phyloP scores from a whole-genome alignment of 2,888 invertebrate genomes.

The Drosophila gaucha region DNA sequence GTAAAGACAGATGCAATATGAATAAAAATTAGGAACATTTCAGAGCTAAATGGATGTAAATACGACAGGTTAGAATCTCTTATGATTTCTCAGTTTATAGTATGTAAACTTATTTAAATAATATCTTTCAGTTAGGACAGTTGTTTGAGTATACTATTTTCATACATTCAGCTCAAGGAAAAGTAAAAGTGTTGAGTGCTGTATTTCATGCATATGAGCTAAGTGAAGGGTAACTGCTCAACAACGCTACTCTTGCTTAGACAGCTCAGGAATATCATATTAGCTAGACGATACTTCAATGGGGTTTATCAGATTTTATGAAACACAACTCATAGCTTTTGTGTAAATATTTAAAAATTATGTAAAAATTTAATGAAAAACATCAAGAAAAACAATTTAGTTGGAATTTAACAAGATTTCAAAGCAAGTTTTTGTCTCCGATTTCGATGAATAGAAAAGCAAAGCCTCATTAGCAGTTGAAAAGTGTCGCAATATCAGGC shows the following conservation, averaged over 20 bases:
- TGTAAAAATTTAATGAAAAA: background rate
- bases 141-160: too few relatives aligned
- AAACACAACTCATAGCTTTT: background rate
- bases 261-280: too few relatives aligned
- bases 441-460: background rate
- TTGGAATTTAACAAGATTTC: background rate
- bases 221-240: too few relatives aligned
- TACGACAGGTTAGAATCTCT: too few relatives aligned
- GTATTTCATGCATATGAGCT: too few relatives aligned
- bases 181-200: too few relatives aligned
- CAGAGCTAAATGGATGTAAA: too few relatives aligned
- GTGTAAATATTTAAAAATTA: background rate
- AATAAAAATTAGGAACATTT: background rate
- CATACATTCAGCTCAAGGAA: too few relatives aligned
- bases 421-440: background rate
- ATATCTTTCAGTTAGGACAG: too few relatives aligned
- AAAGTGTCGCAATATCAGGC: constrained; percentile 13
- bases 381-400: background rate
- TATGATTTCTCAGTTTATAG: too few relatives aligned
- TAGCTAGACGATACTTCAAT: too few relatives aligned
- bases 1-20: background rate
- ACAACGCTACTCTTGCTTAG: background rate
- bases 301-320: background rate
- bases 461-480: constrained; percentile 4
- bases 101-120: too few relatives aligned